Base-by-base conservation (phyloP, 2,113 vertebrate genomes). In the Danionella cerebrum region DNA sequence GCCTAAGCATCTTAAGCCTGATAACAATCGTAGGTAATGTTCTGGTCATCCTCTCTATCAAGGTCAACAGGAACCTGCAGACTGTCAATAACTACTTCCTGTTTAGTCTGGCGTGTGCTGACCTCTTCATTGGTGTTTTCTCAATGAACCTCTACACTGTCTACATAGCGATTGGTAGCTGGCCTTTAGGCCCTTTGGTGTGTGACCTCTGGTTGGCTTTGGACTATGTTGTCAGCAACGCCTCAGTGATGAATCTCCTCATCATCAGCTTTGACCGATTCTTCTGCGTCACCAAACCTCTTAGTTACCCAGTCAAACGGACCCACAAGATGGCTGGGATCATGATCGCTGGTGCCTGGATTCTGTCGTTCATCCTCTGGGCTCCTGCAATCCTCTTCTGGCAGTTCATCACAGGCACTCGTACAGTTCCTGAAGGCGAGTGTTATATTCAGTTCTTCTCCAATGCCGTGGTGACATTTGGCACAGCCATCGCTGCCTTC, bases 231-330 rank as follows among this genome's bases (percentile, higher is more conserved):
- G 94, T 92, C 75, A 97, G 96, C 87, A 98, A 98, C 0, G 96
- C 96, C 27, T 99, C 96, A 0, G 95, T 98, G 29, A 97, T 99
- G 96, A 98, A 99, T 78, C 91, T 99, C 24, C 95, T 99, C 69
- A 96, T 99, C 44, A 99, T 99, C 74, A 98, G 96, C 80, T 99
- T 99, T 70, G 96, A 99, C 81, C 91, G 96, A 45, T 99, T 94
- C 75, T 99, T 99, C 81, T 98, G 96, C 13, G 94, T 99, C 79
- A 99, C 96, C 50, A 98, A 95, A 64, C 96, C 96, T 0, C 91
- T 99, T 74, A 94, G 90, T 0, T 99, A 99, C 27, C 96, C 96
- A 0, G 90, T 91, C n/a, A 93, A 86, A 73, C 73, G 96, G 70
- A 99, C 93, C 78, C 97, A 93, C 3, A 97, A 93, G 82, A 98